Conservation (phyloP, 2,113 vertebrate species). For the Python bivittatus region DNA sequence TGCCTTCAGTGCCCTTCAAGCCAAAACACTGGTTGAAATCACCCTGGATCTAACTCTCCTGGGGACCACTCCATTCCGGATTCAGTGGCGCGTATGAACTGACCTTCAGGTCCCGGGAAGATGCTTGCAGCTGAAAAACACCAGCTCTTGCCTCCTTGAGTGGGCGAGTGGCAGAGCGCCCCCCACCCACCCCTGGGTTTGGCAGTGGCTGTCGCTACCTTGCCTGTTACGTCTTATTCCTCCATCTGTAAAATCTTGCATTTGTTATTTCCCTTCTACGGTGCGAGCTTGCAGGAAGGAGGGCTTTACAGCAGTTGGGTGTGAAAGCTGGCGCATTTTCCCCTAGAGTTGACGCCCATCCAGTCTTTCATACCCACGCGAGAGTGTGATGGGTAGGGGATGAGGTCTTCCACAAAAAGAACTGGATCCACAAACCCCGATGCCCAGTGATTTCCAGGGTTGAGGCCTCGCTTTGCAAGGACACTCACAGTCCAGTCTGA, state of each 20-base stretch:
- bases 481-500: not conserved
- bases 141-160: not conserved
- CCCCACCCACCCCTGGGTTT: not conserved
- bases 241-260: not conserved
- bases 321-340: not conserved
- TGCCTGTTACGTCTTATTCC: not conserved
- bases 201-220: not conserved
- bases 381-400: not conserved
- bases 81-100: not conserved
- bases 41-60: rapidly evolving
- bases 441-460: not conserved
- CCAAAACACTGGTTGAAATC: conserved; percentile 37
- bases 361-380: not conserved
- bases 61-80: not conserved
- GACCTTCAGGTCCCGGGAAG: not conserved
- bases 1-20: conserved; percentile 9
- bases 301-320: not conserved
- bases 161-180: not conserved
- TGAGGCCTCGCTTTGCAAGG: not conserved
- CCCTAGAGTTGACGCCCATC: not conserved
- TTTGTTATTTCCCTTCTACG: not conserved
- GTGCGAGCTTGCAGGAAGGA: not conserved
- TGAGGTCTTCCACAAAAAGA: not conserved
- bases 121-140: not conserved
- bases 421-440: not conserved